These are phyloP conservation scores for Diplodus puntazzo DNA, from an alignment of 2,797 vertebrate genomes.

Conservation along the genomic window DNA sequence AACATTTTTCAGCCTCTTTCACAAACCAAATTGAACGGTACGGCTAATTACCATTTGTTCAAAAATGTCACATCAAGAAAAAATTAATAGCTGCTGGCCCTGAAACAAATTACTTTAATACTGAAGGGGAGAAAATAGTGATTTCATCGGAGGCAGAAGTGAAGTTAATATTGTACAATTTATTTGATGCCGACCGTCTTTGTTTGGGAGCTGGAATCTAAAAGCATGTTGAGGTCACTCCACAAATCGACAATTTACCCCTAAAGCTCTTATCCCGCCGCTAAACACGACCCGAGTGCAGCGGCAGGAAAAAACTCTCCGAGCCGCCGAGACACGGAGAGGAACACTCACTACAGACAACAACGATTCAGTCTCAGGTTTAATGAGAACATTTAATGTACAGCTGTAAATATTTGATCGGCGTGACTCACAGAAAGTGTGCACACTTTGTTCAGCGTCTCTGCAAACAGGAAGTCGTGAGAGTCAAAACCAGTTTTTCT, in stretches of 20 bases:
- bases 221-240: slow-evolving; percentile 34
- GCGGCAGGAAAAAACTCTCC: too few relatives aligned
- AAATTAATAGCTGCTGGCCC: slow-evolving; percentile 35
- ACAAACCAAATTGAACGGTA: slow-evolving; percentile 36
- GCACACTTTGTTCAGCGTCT: neutral
- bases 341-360: neutral
- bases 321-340: neutral
- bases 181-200: slow-evolving; percentile 17
- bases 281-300: neutral
- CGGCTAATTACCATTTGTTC: slow-evolving; percentile 48
- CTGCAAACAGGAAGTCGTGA: neutral
- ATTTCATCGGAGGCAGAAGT: slow-evolving; percentile 34
- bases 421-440: neutral
- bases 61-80: slow-evolving; percentile 54
- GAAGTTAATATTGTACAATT: slow-evolving; percentile 5
- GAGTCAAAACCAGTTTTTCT: neutral
- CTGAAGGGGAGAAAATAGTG: slow-evolving; percentile 22
- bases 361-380: neutral
- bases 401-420: slow-evolving; percentile 4
- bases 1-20: slow-evolving; percentile 13
- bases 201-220: slow-evolving; percentile 5
- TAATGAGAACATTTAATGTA: neutral
- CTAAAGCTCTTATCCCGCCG: neutral
- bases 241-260: neutral
- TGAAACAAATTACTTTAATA: slow-evolving; percentile 51